Conservation (phyloP, 2,888 invertebrate genomes). For the Drosophila austrosaltans region DNA sequence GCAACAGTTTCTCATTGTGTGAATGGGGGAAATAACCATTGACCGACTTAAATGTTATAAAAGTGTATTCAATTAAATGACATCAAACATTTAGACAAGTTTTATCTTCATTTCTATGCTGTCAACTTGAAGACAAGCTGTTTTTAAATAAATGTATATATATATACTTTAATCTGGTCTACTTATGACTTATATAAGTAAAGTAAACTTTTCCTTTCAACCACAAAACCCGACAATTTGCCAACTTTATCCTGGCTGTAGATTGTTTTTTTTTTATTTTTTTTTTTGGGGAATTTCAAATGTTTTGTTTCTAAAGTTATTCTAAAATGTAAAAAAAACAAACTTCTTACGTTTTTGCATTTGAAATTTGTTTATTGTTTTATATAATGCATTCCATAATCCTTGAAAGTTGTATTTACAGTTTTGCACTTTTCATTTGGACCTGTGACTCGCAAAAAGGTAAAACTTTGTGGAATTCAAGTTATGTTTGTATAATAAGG, state of each 20-base stretch:
- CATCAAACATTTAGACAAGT: too few relatives aligned
- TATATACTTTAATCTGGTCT: neutral
- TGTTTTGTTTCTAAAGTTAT: neutral
- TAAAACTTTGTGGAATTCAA: neutral
- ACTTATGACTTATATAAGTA: neutral
- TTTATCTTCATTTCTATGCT: too few relatives aligned
- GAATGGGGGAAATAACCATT: neutral
- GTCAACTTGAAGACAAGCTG: too few relatives aligned
- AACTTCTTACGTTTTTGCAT: neutral
- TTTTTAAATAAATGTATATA: neutral
- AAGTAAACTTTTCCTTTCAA: neutral
- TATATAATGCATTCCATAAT: neutral
- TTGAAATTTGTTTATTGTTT: slow-evolving; percentile 7
- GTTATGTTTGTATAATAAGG: neutral
- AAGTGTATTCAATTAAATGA: neutral
- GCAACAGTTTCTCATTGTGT: slow-evolving; percentile 32
- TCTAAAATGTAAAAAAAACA: neutral
- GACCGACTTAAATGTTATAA: neutral
- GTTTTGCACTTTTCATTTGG: neutral
- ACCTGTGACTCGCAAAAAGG: neutral
- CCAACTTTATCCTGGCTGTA: neutral
- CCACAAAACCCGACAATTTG: neutral
- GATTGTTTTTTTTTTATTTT: neutral
- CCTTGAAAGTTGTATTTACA: neutral
- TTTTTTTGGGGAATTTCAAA: neutral